A percentile compares a stretch with the other conserved stretches of the same genome.
Conservation (phyloP, 2,113 vertebrate genomes). For the Semicossyphus pulcher region DNA sequence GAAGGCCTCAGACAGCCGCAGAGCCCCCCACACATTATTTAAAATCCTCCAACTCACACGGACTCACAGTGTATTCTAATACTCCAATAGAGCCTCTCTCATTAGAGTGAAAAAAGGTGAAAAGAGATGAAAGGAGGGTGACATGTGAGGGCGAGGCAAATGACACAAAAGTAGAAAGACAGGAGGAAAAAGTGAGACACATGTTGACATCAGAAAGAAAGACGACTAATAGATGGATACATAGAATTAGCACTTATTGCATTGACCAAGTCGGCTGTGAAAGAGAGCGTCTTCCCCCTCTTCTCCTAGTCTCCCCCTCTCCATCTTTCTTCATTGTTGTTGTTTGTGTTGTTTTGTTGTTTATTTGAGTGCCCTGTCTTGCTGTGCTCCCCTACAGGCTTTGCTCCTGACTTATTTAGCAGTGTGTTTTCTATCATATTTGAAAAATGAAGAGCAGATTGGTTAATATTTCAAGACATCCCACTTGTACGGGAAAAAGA, state of each 20-base stretch:
- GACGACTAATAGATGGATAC: not conserved
- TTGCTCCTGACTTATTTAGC: constrained; percentile 82
- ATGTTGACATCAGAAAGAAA: not conserved
- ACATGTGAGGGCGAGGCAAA: constrained; percentile 6
- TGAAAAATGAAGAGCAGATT: constrained; percentile 81
- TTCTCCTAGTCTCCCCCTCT: not conserved
- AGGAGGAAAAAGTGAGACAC: not conserved
- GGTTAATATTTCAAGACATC: constrained; percentile 83
- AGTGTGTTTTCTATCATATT: constrained; percentile 81
- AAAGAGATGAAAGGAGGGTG: not conserved
- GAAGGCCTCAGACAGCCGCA: constrained; percentile 73
- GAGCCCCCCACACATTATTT: constrained; percentile 27
- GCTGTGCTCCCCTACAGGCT: constrained; percentile 45
- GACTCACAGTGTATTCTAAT: not conserved
- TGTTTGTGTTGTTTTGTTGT: constrained; percentile 75
- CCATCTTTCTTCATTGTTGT: constrained; percentile 48
- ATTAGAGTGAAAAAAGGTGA: constrained; percentile 68
- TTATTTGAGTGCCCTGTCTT: constrained; percentile 65
- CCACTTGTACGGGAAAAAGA: constrained; percentile 49
- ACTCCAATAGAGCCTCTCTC: constrained; percentile 80
- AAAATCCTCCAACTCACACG: not conserved
- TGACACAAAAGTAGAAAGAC: not conserved
- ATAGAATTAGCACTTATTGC: not conserved
- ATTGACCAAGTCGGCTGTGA: not conserved
- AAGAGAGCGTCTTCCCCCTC: not conserved